Base-by-base conservation (phyloP, 2,113 vertebrate species). In the Bujurquina vittata region DNA sequence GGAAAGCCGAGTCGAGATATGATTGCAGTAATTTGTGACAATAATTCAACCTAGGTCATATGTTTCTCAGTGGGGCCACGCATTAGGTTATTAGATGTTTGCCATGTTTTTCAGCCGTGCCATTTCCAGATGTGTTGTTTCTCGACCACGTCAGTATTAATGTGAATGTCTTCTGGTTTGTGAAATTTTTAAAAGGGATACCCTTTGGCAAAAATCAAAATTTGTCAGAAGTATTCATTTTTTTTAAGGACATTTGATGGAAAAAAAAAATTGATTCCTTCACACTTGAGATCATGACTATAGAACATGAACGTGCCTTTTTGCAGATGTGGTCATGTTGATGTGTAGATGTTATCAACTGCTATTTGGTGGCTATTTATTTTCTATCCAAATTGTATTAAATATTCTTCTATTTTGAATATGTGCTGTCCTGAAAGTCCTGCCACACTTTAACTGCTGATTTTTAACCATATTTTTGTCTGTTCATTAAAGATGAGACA, bases 81-180 rank as follows among this genome's bases (percentile, higher is more conserved):
- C 92, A 91, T 84, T 49, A 85, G 91, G 90, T 89, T 93, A 81
- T 86, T 88, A 83, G 89, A 91, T 59, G 86, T 91, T 91, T 85
- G 90, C 86, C 75, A 77, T 84, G 78, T 83, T 86, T 33, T 86
- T 92, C 84, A 91, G 85, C 78, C 61, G 75, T 83, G 87, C 75
- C 81, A 78, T 92, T 88, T 89, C 86, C 81, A 92, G 85, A 91
- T 89, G 85, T 91, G 89, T 80, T 88, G 81, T 93, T 87, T 84
- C 85, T 92, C 85, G 55, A 89, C 90, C 86, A 56, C 91, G 87
- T 94, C 93, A 94, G 94, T 94, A 93, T 93, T 93, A 95, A 96
- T 95, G 94, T 95, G 94, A 95, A 95, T 92, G 93, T 92, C 83
- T 91, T 93, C 84, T 91, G 89, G 91, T 93, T 94, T 91, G 89